Evolutionary conservation across 1,140 invertebrate species (phyloP).

Genomic region (Steinernema khuongi): DNA sequence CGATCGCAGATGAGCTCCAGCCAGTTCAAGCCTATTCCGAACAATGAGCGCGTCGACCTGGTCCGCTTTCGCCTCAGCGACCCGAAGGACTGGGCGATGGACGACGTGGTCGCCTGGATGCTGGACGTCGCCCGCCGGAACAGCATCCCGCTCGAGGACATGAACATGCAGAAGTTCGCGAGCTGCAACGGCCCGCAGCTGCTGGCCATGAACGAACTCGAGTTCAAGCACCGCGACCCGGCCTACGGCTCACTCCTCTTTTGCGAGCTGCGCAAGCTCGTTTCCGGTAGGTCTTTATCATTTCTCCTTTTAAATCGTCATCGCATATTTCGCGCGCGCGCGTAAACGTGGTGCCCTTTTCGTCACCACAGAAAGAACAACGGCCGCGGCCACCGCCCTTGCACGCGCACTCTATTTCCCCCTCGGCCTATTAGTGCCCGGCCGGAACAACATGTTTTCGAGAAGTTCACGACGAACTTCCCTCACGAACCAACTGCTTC

Average conservation of each 20-base stretch:
- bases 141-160: constrained; percentile 51
- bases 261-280: constrained; percentile 48
- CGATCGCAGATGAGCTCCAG: constrained; percentile 37
- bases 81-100: constrained; percentile 48
- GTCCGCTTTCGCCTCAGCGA: constrained; percentile 48
- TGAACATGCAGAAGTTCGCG: constrained; percentile 49
- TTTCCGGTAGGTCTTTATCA: constrained; percentile 15
- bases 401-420: neutral
- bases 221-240: constrained; percentile 50
- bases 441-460: neutral
- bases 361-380: neutral
- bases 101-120: constrained; percentile 57
- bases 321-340: neutral
- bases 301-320: neutral
- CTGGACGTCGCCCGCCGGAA: constrained; percentile 52
- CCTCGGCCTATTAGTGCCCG: neutral
- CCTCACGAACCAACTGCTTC: too few relatives aligned
- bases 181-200: constrained; percentile 36
- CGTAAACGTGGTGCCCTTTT: neutral
- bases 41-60: constrained; percentile 51
- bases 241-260: constrained; percentile 48
- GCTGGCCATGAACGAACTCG: constrained; percentile 49
- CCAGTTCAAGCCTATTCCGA: constrained; percentile 47
- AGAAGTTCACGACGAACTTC: neutral
- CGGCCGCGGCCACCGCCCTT: neutral